Evolutionary conservation across 2,888 invertebrate species (phyloP).

Genomic region (Elmis aenea): DNA sequence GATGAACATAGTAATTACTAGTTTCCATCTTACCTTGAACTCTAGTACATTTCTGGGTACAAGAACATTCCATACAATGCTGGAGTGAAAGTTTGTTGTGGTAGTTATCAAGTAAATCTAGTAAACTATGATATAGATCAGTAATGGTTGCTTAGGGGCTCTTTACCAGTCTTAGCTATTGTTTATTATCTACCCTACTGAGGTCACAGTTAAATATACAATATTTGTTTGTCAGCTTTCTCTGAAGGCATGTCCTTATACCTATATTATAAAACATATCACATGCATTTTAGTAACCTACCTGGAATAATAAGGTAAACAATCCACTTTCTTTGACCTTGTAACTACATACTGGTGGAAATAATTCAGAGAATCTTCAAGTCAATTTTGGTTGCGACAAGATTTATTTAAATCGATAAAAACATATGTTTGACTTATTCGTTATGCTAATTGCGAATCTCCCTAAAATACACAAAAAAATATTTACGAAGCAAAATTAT

Average conservation of each 20-base stretch:
- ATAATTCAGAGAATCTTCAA: no score
- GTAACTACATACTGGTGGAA: no score
- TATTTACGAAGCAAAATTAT: no score
- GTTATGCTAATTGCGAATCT: no score
- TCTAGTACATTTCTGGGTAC: slow-evolving; percentile 22
- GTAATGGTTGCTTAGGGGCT: neutral
- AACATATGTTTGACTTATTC: no score
- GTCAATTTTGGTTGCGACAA: no score
- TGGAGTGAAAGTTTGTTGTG: slow-evolving; percentile 31
- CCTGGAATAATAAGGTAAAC: slow-evolving; percentile 22
- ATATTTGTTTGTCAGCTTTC: slow-evolving; percentile 27
- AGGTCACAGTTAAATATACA: slow-evolving; percentile 8
- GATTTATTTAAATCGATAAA: no score
- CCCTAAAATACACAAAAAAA: no score
- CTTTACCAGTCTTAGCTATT: neutral
- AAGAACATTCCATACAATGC: slow-evolving; percentile 15
- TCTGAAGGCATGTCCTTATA: slow-evolving; percentile 13
- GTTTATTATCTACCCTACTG: neutral
- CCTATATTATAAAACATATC: slow-evolving; percentile 14
- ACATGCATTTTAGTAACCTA: slow-evolving; percentile 17
- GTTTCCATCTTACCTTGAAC: slow-evolving; percentile 32
- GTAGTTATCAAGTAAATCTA: no score
- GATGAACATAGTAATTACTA: slow-evolving; percentile 24
- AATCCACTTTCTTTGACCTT: slow-evolving; percentile 33
- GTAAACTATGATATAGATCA: slow-evolving; percentile 13